Conservation (phyloP, 1,140 invertebrate species). For the Eciton burchellii region DNA sequence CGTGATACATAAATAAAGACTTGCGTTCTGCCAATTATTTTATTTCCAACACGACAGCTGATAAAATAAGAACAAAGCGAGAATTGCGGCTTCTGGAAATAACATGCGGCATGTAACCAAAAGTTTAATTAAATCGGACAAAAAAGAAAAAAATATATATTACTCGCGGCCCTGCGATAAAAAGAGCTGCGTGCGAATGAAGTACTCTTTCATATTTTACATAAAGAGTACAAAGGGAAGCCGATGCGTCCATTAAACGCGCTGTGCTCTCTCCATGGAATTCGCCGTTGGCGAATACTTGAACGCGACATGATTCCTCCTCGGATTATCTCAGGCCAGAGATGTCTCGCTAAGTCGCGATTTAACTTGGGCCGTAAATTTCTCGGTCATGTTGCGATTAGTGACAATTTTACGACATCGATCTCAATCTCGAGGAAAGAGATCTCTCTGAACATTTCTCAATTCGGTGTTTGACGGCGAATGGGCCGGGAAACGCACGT, state of each 20-base stretch:
- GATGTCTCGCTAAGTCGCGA: background rate
- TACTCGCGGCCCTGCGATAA: background rate
- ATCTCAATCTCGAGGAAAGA: background rate
- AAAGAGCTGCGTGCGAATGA: background rate
- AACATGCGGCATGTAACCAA: background rate
- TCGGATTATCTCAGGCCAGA: background rate
- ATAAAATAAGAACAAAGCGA: background rate
- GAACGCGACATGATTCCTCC: background rate
- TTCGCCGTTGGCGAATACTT: background rate
- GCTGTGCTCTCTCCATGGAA: background rate
- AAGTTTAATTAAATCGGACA: conserved; percentile 33
- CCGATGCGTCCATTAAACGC: background rate
- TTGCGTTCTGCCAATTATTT: conserved; percentile 10
- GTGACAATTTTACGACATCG: background rate
- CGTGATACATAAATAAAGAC: background rate
- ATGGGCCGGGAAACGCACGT: background rate
- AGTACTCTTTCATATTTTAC: background rate
- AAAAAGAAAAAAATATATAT: background rate
- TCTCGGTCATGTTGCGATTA: background rate
- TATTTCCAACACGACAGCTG: background rate
- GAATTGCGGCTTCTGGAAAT: conserved; percentile 1
- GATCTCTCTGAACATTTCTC: background rate
- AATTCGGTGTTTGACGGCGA: background rate
- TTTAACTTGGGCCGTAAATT: background rate
- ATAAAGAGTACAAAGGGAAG: background rate